A percentile compares a stretch with the other conserved stretches of the same genome.
These are phyloP conservation scores for Platorchestia sp. DNA, from an alignment of 1,140 invertebrate genomes.

Conservation along the genomic window DNA sequence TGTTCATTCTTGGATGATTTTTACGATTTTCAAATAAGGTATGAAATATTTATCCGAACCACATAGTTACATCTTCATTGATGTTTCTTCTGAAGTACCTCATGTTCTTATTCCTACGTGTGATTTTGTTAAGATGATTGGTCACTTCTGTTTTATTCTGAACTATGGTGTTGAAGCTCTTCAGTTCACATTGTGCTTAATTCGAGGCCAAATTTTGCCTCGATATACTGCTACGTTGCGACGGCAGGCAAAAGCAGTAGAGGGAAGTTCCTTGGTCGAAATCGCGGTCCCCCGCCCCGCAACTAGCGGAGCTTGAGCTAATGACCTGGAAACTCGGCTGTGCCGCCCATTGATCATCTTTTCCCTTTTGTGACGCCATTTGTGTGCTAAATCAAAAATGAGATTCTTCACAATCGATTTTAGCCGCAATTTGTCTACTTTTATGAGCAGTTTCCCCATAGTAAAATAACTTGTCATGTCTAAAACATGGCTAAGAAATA, in stretches of 20 bases:
- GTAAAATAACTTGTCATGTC: background rate
- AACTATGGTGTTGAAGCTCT: background rate
- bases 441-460: background rate
- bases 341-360: constrained; percentile 33
- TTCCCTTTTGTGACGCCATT: constrained; percentile 12
- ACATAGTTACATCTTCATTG: background rate
- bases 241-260: background rate
- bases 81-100: background rate
- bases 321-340: constrained; percentile 21
- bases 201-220: background rate
- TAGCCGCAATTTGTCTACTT: background rate
- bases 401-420: background rate
- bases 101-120: background rate
- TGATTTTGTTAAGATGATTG: background rate
- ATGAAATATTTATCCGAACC: background rate
- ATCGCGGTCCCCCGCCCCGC: background rate
- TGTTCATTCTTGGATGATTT: background rate
- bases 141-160: background rate
- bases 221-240: background rate
- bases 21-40: background rate
- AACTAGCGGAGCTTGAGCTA: constrained; percentile 7
- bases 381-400: background rate
- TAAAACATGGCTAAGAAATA: background rate
- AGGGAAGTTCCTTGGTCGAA: background rate
- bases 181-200: background rate